Percentiles rank a stretch among this genome's conserved stretches.
Conservation (phyloP, 2,888 invertebrate genomes). For the Oligia latruncula region DNA sequence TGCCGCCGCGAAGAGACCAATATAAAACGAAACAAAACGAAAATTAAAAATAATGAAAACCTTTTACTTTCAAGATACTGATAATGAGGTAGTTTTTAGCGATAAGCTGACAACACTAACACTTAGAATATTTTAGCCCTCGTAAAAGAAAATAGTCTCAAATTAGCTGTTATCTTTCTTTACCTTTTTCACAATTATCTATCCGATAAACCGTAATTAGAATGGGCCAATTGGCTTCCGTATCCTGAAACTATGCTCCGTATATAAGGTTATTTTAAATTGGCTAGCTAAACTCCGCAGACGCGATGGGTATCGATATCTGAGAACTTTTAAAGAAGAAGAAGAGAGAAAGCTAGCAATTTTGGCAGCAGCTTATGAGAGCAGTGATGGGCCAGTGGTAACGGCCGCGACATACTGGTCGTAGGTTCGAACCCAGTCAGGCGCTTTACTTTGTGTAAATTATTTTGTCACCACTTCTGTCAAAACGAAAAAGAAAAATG, state of each 20-base stretch:
- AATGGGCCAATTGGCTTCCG: not conserved
- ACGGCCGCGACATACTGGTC: too few relatives aligned
- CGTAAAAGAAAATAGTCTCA: conserved; percentile 36
- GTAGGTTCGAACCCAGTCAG: too few relatives aligned
- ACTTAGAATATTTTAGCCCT: conserved; percentile 22
- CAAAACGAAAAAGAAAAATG: too few relatives aligned
- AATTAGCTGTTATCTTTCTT: conserved; percentile 26
- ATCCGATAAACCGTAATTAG: not conserved
- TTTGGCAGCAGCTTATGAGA: not conserved
- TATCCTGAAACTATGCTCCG: not conserved
- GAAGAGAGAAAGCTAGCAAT: not conserved
- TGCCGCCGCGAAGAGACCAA: not conserved
- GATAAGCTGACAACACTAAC: conserved; percentile 23
- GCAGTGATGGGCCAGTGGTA: too few relatives aligned
- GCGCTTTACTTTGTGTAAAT: too few relatives aligned
- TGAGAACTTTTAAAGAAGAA: not conserved
- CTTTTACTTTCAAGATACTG: not conserved
- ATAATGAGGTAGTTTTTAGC: conserved; percentile 3
- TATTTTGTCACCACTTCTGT: too few relatives aligned
- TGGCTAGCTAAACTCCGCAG: not conserved
- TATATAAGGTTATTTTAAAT: not conserved
- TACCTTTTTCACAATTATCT: conserved; percentile 9
- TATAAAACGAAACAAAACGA: not conserved
- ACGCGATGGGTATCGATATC: not conserved
- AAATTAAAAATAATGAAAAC: not conserved